Base-by-base conservation (phyloP, 2,797 vertebrate species). In the Ctenosaura bakeri region DNA sequence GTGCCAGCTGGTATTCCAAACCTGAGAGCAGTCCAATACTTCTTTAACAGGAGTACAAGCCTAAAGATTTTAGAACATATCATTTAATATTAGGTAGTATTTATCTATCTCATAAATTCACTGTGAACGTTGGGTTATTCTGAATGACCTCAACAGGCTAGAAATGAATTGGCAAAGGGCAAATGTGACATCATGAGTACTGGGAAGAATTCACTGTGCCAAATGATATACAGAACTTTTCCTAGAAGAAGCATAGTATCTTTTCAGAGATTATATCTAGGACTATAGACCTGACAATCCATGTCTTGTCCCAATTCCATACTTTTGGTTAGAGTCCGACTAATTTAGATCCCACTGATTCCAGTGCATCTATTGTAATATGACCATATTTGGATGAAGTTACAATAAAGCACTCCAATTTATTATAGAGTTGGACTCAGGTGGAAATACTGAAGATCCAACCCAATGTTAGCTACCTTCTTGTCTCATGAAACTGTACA, bases 1-100 rank as follows among this genome's bases (percentile, higher is more conserved):
- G 92, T 90, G 71, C 14, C 84, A 94, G 90, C 90, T 94, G 91
- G 73, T 76, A 94, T 91, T 77, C 54, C 14, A 77, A 86, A 77
- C 18, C 24, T 86, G 56, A n/a, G 42, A 78, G 29, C 2, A 62
- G 74, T 26, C 38, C 86, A 87, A 66, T 87, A 87, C 62, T 20
- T 86, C 66, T 76, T 77, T 59, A 64, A n/a, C 26, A 50, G 56
- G 14, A 50, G 38, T 86, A 86, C 29, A 24, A 86, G 85, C 12
- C 66, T 64, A n/a, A 56, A 76, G 85, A 76, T 50, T 29, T 62
- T 62, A 87, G 74, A 64, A 64, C 56, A 78, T 64, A 87, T 46
- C 50, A 38, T 22, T 79, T 66, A 86, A 87, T 46, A 42, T 29
- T 18, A 78, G 52, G 35, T 24, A 77, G 52, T 59, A 42, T 24